These are phyloP conservation scores for Acrobeloides nanus DNA, from an alignment of 2,888 invertebrate genomes.

Conservation along the genomic window DNA sequence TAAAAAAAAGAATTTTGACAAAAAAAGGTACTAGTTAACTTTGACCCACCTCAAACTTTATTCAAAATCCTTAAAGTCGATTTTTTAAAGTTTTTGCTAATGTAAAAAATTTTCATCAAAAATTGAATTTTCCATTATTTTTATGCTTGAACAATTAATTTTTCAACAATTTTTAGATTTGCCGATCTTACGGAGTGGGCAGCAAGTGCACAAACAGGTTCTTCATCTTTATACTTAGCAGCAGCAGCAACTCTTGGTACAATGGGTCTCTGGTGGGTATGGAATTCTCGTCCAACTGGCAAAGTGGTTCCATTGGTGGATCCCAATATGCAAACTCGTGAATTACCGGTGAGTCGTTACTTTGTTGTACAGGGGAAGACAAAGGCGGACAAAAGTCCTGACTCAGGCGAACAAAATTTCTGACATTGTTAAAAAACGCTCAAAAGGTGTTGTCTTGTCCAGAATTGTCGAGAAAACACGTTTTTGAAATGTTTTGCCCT, in stretches of 20 bases:
- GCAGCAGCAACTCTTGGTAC: slow-evolving; percentile 29
- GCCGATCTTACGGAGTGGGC: slow-evolving; percentile 25
- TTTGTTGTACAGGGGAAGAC: background rate
- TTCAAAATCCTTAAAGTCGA: too few species aligned
- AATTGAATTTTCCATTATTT: too few species aligned
- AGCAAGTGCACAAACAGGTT: slow-evolving; percentile 12
- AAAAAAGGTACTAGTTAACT: too few species aligned
- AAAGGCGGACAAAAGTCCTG: slow-evolving; percentile 1
- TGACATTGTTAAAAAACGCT: background rate
- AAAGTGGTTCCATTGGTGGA: slow-evolving; percentile 34
- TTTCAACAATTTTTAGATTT: slow-evolving; percentile 15
- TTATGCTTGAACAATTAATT: too few species aligned
- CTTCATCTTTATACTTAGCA: slow-evolving; percentile 6
- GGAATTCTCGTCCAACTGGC: slow-evolving; percentile 17
- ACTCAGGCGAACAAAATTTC: background rate
- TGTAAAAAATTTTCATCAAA: too few species aligned
- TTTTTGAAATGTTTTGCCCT: too few species aligned
- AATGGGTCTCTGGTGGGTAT: slow-evolving; percentile 29
- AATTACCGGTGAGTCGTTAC: slow-evolving; percentile 22
- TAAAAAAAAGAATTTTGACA: too few species aligned
- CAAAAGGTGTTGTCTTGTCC: too few species aligned
- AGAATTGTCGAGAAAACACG: too few species aligned
- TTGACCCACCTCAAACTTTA: too few species aligned
- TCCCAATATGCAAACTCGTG: slow-evolving; percentile 33
- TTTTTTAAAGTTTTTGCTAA: too few species aligned